Conservation (phyloP, 2,113 vertebrate genomes). For the Anguilla japonica region DNA sequence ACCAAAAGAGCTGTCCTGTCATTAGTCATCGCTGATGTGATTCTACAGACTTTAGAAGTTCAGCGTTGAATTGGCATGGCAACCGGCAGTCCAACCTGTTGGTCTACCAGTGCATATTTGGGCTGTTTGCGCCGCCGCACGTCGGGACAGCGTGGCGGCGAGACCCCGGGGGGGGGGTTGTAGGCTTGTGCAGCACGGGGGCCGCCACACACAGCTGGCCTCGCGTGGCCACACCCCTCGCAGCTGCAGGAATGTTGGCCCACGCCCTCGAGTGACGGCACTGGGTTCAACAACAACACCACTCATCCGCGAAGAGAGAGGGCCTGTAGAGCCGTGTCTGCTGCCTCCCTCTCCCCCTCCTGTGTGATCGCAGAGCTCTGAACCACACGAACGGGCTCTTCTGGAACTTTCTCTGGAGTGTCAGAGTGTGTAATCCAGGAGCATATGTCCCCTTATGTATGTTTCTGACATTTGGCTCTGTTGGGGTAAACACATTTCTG, state of each 20-base stretch:
- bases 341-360: not conserved
- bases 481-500: not conserved
- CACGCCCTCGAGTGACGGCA: conserved; percentile 28
- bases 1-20: not conserved
- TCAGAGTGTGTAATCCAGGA: not conserved
- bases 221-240: conserved; percentile 3
- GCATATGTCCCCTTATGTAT: not conserved
- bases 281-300: not conserved
- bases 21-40: not conserved
- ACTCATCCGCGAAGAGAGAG: conserved; percentile 28
- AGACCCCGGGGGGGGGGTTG: not conserved
- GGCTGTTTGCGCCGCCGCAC: not conserved
- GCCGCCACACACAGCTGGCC: not conserved
- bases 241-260: conserved; percentile 35
- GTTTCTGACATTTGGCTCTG: too few species aligned
- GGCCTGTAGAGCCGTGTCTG: not conserved
- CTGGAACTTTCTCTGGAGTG: not conserved
- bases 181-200: not conserved
- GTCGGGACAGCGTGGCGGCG: not conserved
- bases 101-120: not conserved
- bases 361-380: not conserved
- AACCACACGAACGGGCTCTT: not conserved
- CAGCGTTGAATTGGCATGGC: not conserved
- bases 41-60: not conserved
- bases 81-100: not conserved